Base-by-base conservation (phyloP, 2,888 invertebrate species). In the Drosophila buzzatii region DNA sequence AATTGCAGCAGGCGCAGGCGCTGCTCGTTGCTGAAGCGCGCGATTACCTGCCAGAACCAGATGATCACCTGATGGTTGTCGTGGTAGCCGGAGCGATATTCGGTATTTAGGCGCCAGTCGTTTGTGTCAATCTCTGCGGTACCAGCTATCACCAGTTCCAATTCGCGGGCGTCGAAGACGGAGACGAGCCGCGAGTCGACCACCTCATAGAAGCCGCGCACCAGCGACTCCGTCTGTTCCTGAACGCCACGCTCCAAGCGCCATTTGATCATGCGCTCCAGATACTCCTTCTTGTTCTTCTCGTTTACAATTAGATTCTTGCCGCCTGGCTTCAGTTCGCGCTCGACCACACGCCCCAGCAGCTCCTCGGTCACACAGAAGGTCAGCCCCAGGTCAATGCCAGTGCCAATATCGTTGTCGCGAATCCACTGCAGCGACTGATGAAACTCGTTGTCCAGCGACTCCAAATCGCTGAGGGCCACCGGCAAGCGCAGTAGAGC, bases 1-100 rank as follows among this genome's bases (percentile, higher is more conserved):
- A 99, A 99, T 94, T 99, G 98, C 41, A 99, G 94, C 68, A 99
- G 94, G 49, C 99, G 95, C 23, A 99, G 94, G 16, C 99, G 95
- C 90, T 99, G 97, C 92, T 99, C 99, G 93, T 99, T 99, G 72
- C 97, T 97, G 93, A 99, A 99, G 91, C 96, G 95, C 93, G 98
- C 98, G 75, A 99, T 98, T 55, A 98, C 98, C 92, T 97, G 96
- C 99, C 99, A 99, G 94, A 99, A 99, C 99, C 99, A 99, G 80
- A 97, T 94, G 66, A 99, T 97, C 74, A 99, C 98, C 70, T 98
- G 98, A 93, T 99, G 98, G 70, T 96, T 95, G 93, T 98, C 98
- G 93, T 99, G 98, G 93, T 98, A 99, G 7, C 99, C 99, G 82
- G 98, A 98, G 91, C 98, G 95, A 93, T 99, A 99, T 93, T 99